phyloP scores from a whole-genome alignment of 2,797 vertebrate genomes.

The Podargus strigoides region DNA sequence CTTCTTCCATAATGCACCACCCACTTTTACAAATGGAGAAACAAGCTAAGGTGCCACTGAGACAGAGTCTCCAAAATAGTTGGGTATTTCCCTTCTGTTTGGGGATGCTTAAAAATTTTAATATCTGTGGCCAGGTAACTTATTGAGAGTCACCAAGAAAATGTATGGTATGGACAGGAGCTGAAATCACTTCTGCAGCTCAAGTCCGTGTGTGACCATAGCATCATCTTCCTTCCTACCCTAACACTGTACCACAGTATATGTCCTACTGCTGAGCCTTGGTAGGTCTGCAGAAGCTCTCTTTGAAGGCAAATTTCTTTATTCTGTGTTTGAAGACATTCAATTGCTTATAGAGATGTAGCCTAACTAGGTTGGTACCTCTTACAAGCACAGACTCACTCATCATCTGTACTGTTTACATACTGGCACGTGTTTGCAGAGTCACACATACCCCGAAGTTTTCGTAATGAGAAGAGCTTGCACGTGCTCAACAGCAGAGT shows the following conservation, averaged over 20 bases:
- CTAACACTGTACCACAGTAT: neutral
- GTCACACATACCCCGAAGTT: neutral
- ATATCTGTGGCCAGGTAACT: neutral
- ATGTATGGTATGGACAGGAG: neutral
- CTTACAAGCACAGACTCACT: neutral
- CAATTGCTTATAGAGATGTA: accelerated
- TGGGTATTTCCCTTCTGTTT: neutral
- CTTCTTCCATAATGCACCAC: neutral
- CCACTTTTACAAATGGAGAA: neutral
- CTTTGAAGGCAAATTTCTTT: neutral
- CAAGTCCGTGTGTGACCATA: accelerated
- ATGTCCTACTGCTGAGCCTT: neutral
- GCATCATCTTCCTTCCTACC: neutral
- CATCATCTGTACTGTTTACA: accelerated
- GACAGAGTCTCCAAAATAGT: neutral
- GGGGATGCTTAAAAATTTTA: neutral
- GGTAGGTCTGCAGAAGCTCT: neutral
- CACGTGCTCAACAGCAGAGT: neutral
- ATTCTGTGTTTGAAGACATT: neutral
- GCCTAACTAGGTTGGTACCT: neutral
- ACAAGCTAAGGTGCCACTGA: neutral
- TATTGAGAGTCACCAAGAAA: neutral
- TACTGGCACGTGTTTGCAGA: neutral
- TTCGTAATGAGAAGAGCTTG: neutral
- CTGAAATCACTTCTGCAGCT: neutral